Evolutionary conservation across 1,140 invertebrate species (phyloP).

Genomic region (Ceratoteleas bidentatus): DNA sequence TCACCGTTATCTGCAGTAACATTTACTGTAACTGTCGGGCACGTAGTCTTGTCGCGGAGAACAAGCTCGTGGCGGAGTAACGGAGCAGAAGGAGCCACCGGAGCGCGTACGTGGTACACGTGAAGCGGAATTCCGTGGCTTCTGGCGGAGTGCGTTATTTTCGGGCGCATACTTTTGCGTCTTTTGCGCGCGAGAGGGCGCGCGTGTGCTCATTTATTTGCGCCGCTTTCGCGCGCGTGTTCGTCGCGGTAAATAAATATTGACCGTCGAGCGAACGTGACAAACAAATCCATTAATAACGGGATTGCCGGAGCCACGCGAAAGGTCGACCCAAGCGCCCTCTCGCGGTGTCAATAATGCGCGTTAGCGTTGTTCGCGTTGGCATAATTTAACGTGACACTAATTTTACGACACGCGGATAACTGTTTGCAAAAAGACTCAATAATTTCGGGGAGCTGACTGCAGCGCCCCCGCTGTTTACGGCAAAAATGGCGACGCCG

Average conservation of each 20-base stretch:
- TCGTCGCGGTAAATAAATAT: constrained; percentile 74
- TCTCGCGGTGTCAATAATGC: constrained; percentile 52
- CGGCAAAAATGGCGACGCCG: not conserved
- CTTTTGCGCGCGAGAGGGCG: not conserved
- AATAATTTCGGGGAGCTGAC: no score
- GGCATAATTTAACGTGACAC: constrained; percentile 61
- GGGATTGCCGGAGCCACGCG: constrained; percentile 57
- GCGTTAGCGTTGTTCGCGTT: constrained; percentile 52
- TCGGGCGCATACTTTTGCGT: constrained; percentile 49
- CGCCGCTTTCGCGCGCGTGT: constrained; percentile 45
- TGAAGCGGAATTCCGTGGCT: constrained; percentile 64
- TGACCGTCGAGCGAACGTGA: constrained; percentile 71
- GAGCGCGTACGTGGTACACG: constrained; percentile 49
- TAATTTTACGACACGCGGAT: constrained; percentile 37
- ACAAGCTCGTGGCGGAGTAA: constrained; percentile 62
- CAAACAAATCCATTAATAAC: constrained; percentile 79
- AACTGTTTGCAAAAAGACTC: not conserved
- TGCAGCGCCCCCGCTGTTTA: not conserved
- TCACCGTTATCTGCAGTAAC: constrained; percentile 59
- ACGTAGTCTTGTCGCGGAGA: constrained; percentile 45
- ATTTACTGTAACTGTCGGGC: constrained; percentile 55
- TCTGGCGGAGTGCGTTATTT: constrained; percentile 61
- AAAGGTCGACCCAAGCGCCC: constrained; percentile 29
- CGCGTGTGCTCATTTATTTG: constrained; percentile 69
- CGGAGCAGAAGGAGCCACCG: constrained; percentile 53